Conservation (phyloP, 2,888 invertebrate genomes). For the Drosophila parthenogenetica region DNA sequence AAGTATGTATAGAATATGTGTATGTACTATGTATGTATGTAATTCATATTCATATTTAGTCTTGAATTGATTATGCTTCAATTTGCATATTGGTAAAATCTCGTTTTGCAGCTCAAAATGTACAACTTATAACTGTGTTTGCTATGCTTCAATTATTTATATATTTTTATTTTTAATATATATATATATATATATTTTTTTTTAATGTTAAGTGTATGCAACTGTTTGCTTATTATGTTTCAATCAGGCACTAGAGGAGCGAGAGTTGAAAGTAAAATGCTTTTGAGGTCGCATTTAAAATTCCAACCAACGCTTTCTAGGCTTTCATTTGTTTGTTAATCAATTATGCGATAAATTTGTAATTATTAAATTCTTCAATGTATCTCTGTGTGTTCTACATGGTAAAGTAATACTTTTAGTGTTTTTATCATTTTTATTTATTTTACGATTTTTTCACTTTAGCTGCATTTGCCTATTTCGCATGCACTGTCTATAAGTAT, state of each 20-base stretch:
- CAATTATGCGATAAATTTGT: conserved; percentile 50
- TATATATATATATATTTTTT: conserved; percentile 19
- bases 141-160: conserved; percentile 33
- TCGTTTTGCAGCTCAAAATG: conserved; percentile 59
- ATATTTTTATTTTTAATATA: conserved; percentile 14
- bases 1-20: conserved; percentile 24
- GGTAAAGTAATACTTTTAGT: conserved; percentile 77
- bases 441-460: conserved; percentile 27
- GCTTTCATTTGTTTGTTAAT: conserved; percentile 14
- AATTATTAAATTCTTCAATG: conserved; percentile 67
- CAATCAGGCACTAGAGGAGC: conserved; percentile 17
- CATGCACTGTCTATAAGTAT: conserved; percentile 31
- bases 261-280: conserved; percentile 26
- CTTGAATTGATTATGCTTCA: conserved; percentile 66
- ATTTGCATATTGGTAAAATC: conserved; percentile 67
- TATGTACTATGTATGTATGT: conserved; percentile 17
- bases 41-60: conserved; percentile 64
- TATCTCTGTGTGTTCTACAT: conserved; percentile 66
- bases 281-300: conserved; percentile 32
- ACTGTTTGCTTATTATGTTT: conserved; percentile 34
- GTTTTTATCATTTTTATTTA: conserved; percentile 17
- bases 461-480: conserved; percentile 60
- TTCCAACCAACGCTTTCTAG: conserved; percentile 21
- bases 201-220: conserved; percentile 32
- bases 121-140: conserved; percentile 65